These are phyloP conservation scores for Ophion ellenae DNA, from an alignment of 2,888 invertebrate genomes.

Conservation along the genomic window DNA sequence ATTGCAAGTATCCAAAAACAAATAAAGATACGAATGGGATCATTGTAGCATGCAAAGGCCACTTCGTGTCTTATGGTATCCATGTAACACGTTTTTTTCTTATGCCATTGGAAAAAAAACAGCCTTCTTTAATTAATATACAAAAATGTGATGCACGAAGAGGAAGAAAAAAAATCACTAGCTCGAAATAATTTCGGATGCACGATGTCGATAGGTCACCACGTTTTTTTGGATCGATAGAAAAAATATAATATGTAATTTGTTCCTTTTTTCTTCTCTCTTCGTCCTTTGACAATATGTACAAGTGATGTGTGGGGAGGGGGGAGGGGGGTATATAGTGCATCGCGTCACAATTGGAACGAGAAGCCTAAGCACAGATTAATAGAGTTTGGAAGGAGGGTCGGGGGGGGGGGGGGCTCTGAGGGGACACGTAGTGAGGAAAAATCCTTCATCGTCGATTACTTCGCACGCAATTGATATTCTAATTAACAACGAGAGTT, in stretches of 20 bases:
- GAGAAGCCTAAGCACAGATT: slow-evolving; percentile 79
- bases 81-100: slow-evolving; percentile 72
- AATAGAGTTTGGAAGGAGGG: slow-evolving; percentile 70
- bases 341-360: slow-evolving; percentile 78
- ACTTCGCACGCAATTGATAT: slow-evolving; percentile 75
- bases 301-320: slow-evolving; percentile 79
- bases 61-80: slow-evolving; percentile 77
- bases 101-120: slow-evolving; percentile 28
- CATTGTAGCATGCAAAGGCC: slow-evolving; percentile 71
- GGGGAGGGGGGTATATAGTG: slow-evolving; percentile 69
- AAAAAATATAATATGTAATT: slow-evolving; percentile 83
- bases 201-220: slow-evolving; percentile 81
- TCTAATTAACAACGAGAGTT: slow-evolving; percentile 76
- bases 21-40: slow-evolving; percentile 22
- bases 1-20: slow-evolving; percentile 59
- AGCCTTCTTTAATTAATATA: slow-evolving; percentile 41
- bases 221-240: slow-evolving; percentile 81
- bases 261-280: slow-evolving; percentile 74
- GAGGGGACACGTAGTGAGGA: slow-evolving; percentile 72
- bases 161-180: slow-evolving; percentile 64
- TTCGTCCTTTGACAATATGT: slow-evolving; percentile 79
- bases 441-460: slow-evolving; percentile 71
- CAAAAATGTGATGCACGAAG: slow-evolving; percentile 42
- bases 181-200: slow-evolving; percentile 74
- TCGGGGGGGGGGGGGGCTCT: slow-evolving; percentile 6